Conservation (phyloP, 2,113 vertebrate genomes). For the Leptodactylus fuscus region DNA sequence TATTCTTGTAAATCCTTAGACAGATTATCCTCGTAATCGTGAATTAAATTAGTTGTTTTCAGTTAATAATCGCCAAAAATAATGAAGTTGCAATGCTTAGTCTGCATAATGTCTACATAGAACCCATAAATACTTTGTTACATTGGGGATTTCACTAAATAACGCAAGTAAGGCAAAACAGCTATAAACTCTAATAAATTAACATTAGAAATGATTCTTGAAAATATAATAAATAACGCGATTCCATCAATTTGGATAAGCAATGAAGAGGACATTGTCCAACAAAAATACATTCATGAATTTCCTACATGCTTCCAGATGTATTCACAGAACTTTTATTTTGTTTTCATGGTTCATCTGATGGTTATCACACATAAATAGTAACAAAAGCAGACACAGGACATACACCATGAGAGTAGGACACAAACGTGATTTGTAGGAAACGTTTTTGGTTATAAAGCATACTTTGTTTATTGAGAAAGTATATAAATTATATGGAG, state of each 20-base stretch:
- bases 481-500: neutral
- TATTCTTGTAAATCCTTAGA: neutral
- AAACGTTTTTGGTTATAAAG: neutral
- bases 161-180: slow-evolving; percentile 90
- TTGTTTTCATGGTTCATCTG: slow-evolving; percentile 79
- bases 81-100: slow-evolving; percentile 93
- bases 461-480: slow-evolving; percentile 31
- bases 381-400: slow-evolving; percentile 7
- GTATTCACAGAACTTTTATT: slow-evolving; percentile 89
- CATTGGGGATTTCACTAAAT: slow-evolving; percentile 87
- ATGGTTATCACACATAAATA: slow-evolving; percentile 77
- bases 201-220: slow-evolving; percentile 96
- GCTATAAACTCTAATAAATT: slow-evolving; percentile 96
- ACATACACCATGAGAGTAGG: slow-evolving; percentile 10
- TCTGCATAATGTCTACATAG: slow-evolving; percentile 91
- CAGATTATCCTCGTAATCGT: no score
- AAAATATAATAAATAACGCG: slow-evolving; percentile 92
- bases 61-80: slow-evolving; percentile 88
- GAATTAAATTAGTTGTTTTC: slow-evolving; percentile 91
- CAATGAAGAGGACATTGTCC: slow-evolving; percentile 79
- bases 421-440: slow-evolving; percentile 22
- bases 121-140: slow-evolving; percentile 92
- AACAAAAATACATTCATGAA: slow-evolving; percentile 90
- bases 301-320: slow-evolving; percentile 82
- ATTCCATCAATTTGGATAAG: slow-evolving; percentile 85